These are phyloP conservation scores for Melanocharis versteri DNA, from an alignment of 2,113 vertebrate species.

Conservation along the genomic window DNA sequence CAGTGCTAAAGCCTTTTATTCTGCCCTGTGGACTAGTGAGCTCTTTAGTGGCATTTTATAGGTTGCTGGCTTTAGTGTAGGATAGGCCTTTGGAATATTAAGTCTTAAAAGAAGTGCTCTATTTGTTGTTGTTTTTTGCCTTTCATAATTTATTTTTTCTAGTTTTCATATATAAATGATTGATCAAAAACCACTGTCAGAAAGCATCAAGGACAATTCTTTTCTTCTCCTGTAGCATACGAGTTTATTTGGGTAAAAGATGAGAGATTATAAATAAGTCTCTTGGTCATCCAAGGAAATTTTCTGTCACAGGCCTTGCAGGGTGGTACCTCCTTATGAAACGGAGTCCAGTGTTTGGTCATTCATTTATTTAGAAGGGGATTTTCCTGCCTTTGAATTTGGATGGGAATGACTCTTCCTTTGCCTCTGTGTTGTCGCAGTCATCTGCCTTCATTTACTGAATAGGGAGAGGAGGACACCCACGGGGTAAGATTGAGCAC, in stretches of 20 bases:
- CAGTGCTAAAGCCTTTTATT: neutral
- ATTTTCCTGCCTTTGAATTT: neutral
- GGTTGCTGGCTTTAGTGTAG: neutral
- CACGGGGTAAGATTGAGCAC: fast-evolving
- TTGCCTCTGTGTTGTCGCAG: neutral
- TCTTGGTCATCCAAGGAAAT: neutral
- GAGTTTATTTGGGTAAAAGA: neutral
- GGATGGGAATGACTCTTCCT: neutral
- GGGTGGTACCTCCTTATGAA: neutral
- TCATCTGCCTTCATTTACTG: neutral
- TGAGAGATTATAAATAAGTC: neutral
- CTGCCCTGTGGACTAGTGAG: neutral
- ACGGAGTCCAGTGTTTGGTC: neutral
- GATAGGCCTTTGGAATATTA: neutral
- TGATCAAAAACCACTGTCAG: neutral
- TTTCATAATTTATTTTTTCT: neutral
- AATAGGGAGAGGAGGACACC: neutral
- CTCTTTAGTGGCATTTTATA: neutral
- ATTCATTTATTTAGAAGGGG: neutral
- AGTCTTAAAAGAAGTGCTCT: neutral
- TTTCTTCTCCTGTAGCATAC: neutral
- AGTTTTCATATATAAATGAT: neutral
- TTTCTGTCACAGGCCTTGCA: fast-evolving
- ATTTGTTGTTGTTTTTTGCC: neutral
- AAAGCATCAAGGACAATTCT: neutral